Percentiles rank a stretch among this genome's conserved stretches.
Evolutionary conservation across 2,888 invertebrate species (phyloP).

Genomic region (Chrysomela aeneicollis): DNA sequence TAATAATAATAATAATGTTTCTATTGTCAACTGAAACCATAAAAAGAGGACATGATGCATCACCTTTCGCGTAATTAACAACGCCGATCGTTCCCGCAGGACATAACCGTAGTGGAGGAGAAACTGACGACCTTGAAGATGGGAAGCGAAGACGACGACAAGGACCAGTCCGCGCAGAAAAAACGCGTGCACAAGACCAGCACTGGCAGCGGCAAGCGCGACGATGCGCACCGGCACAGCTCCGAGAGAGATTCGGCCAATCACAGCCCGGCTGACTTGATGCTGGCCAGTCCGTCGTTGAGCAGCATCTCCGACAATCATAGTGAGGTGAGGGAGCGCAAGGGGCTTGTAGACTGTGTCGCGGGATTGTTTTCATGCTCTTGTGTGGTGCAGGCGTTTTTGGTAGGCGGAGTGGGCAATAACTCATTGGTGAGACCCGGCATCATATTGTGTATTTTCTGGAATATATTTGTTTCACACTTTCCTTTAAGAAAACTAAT

Average conservation of each 20-base stretch:
- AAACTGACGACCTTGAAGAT: slow-evolving; percentile 43
- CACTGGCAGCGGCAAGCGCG: slow-evolving; percentile 36
- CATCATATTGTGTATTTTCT: no score
- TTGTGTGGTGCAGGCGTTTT: no score
- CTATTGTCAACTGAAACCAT: no score
- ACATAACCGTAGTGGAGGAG: slow-evolving; percentile 46
- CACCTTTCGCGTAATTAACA: no score
- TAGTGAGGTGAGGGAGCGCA: slow-evolving; percentile 66
- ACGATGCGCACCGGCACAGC: slow-evolving; percentile 56
- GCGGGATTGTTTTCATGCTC: background rate
- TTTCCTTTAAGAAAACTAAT: no score
- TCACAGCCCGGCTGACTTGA: slow-evolving; percentile 78
- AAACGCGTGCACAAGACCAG: slow-evolving; percentile 22
- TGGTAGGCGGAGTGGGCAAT: no score
- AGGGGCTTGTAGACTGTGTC: no score
- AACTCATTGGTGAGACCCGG: no score
- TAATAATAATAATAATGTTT: no score
- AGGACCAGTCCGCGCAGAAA: slow-evolving; percentile 7
- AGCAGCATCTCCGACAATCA: slow-evolving; percentile 76
- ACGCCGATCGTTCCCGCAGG: background rate
- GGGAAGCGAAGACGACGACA: slow-evolving; percentile 30
- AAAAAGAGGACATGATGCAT: no score
- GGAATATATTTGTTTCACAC: no score
- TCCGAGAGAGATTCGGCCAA: slow-evolving; percentile 74
- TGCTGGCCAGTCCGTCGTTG: slow-evolving; percentile 72